These are phyloP conservation scores for Clistopyga incitator DNA, from an alignment of 2,888 invertebrate species.

Conservation along the genomic window DNA sequence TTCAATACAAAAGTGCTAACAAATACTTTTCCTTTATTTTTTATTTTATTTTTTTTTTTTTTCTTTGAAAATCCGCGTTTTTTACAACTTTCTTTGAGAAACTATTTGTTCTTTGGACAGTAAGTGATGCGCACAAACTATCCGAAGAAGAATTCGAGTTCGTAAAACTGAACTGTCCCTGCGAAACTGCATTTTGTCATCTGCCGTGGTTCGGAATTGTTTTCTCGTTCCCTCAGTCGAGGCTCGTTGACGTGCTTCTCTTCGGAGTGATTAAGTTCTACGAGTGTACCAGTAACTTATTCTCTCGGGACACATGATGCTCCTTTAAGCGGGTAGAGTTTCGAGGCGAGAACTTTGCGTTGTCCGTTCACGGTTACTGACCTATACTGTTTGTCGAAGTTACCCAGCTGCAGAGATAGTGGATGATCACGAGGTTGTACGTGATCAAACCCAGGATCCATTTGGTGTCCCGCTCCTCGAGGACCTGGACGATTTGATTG, in stretches of 20 bases:
- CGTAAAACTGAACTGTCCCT: background rate
- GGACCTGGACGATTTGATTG: slow-evolving; percentile 64
- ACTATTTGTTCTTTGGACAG: background rate
- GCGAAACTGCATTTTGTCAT: slow-evolving; percentile 4
- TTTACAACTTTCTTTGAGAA: background rate
- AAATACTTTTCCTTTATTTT: no score
- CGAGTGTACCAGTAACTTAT: slow-evolving; percentile 3
- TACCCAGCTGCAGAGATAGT: slow-evolving; percentile 70
- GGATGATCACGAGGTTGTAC: slow-evolving; percentile 72
- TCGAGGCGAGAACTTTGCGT: slow-evolving; percentile 12
- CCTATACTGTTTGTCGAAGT: slow-evolving; percentile 74
- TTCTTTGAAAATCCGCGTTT: no score
- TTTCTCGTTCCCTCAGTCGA: slow-evolving; percentile 1
- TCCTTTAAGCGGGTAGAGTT: slow-evolving; percentile 25
- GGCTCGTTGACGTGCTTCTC: slow-evolving; percentile 5
- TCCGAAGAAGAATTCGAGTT: background rate
- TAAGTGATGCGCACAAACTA: slow-evolving; percentile 7
- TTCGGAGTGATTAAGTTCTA: slow-evolving; percentile 21
- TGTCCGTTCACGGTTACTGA: slow-evolving; percentile 65
- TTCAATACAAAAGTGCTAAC: background rate
- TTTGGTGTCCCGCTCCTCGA: slow-evolving; percentile 68
- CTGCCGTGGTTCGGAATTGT: background rate
- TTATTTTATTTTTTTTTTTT: no score
- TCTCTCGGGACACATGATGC: slow-evolving; percentile 25
- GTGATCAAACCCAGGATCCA: slow-evolving; percentile 72